Base-by-base conservation (phyloP, 2,888 invertebrate genomes). In the Sesamia inferens region DNA sequence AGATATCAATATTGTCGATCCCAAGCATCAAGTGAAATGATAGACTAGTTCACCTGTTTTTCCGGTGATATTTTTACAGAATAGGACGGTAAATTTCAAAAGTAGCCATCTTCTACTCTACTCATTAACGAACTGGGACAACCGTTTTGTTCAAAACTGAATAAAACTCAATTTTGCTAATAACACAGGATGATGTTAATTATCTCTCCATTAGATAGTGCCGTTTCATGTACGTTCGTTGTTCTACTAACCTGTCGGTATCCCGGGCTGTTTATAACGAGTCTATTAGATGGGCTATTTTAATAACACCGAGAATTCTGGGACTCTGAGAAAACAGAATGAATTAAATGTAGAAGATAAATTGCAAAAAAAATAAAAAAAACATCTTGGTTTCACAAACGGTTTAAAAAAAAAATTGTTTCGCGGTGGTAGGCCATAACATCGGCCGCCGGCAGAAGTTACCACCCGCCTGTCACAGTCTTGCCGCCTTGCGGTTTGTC, bases 121-220 rank as follows among this genome's bases (percentile, higher is more conserved):
- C 11, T 24, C 39, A 19, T 64, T n/a, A 44, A 6, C 31, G 51
- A 54, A 68, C 4, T 62, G 47, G 58, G 16, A 63, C 72, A 57
- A 47, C 10, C 2, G 51, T 65, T 73, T 57, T 61, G 62, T 76
- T 66, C 69, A 66, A 64, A 76, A 59, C 48, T 54, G 71, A 62
- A 68, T 57, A 68, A 64, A 54, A 44, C 47, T 82, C 31, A 44
- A 78, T 81, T 76, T 80, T 64, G 61, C 67, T 80, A 76, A 72
- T 72, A 76, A 54, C 58, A 75, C 85, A 82, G 85, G 86, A 85
- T 71, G 85, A 54, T 67, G 65, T 58, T 83, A 84, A 85, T 86
- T 86, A 79, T 54, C n/a, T 42, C 62, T 59, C n/a, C n/a, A 64
- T 66, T 69, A 64, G 70, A 59, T 70, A 54, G 59, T 68, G 69